Evolutionary conservation across 2,797 vertebrate species (phyloP).

Genomic region (Gambusia yucatana): DNA sequence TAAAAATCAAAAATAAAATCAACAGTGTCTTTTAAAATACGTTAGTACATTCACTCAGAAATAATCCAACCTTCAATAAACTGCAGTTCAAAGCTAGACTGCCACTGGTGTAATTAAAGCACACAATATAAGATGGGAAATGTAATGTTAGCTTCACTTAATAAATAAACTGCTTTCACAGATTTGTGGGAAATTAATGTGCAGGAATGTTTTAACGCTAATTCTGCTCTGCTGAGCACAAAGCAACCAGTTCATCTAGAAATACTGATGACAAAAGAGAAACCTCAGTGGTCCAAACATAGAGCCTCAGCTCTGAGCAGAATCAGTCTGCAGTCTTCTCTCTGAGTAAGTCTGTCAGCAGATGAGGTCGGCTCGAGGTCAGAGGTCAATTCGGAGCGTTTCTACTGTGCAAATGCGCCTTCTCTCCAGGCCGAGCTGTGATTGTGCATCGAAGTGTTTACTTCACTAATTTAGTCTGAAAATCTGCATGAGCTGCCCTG

Average conservation of each 20-base stretch:
- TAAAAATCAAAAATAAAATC: constrained; percentile 25
- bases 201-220: not conserved
- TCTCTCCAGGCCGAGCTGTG: constrained; percentile 24
- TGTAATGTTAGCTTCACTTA: constrained; percentile 30
- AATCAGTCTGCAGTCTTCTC: constrained; percentile 12
- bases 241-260: not conserved
- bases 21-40: constrained; percentile 66
- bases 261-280: not conserved
- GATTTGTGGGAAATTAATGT: not conserved
- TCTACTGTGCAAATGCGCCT: constrained; percentile 22
- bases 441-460: constrained; percentile 50
- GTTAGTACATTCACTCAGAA: constrained; percentile 73
- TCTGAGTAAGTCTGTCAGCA: constrained; percentile 4
- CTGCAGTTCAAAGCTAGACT: constrained; percentile 60
- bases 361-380: not conserved
- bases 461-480: constrained; percentile 40
- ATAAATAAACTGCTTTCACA: constrained; percentile 55
- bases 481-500: not conserved
- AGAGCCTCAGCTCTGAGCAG: not conserved
- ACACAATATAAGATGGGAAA: constrained; percentile 3
- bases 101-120: constrained; percentile 57
- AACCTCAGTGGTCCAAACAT: not conserved
- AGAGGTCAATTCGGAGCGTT: constrained; percentile 1
- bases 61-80: constrained; percentile 59
- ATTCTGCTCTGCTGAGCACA: not conserved